Conservation (phyloP, 2,113 vertebrate species). For the Nipponia nippon region DNA sequence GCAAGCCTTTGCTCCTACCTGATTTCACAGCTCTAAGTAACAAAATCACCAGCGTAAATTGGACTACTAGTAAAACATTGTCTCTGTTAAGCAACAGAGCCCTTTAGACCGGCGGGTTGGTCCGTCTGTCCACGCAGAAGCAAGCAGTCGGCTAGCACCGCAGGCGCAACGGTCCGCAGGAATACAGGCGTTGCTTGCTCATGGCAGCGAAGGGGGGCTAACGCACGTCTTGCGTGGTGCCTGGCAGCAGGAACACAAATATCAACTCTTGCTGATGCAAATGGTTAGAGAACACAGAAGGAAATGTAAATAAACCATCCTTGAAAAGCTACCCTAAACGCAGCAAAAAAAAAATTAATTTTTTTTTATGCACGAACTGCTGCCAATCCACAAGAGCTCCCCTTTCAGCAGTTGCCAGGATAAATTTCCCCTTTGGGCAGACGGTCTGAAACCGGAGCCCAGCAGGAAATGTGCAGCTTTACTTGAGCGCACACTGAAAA, state of each 20-base stretch:
- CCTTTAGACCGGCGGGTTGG: background rate
- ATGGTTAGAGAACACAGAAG: background rate
- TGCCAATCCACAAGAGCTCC: slow-evolving; percentile 13
- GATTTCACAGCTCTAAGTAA: background rate
- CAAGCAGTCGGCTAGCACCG: background rate
- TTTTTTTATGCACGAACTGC: background rate
- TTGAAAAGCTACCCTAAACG: background rate
- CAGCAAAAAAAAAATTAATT: background rate
- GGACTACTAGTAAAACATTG: background rate
- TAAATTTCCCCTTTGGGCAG: slow-evolving; percentile 36
- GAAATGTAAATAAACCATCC: background rate
- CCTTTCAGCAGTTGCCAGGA: slow-evolving; percentile 33
- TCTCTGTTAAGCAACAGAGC: background rate
- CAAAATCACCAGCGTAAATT: background rate
- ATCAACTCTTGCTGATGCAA: background rate
- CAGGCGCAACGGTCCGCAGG: background rate
- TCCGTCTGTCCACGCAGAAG: background rate
- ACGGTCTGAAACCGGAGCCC: slow-evolving; percentile 19
- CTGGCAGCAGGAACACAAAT: background rate
- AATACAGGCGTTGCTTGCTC: background rate
- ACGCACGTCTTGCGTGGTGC: background rate
- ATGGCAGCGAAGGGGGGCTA: background rate
- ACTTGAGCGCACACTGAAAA: background rate
- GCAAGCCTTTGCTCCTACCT: background rate
- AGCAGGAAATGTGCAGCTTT: background rate